phyloP scores from a whole-genome alignment of 1,140 invertebrate genomes.

The Vanessa tameamea region DNA sequence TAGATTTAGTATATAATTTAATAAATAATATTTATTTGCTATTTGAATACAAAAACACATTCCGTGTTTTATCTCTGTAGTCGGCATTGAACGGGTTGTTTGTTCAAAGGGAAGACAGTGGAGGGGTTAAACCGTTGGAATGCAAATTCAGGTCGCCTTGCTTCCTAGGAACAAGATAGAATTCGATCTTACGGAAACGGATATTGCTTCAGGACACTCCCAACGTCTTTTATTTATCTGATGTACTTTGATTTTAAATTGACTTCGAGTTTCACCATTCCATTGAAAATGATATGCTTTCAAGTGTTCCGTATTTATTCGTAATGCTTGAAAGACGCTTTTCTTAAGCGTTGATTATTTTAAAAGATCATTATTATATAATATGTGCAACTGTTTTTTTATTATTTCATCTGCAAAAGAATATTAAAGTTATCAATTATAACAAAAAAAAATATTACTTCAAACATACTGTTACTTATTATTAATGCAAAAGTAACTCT shows the following conservation, averaged over 20 bases:
- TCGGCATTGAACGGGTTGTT: constrained; percentile 7
- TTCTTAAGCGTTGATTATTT: too few relatives aligned
- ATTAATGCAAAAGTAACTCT: too few relatives aligned
- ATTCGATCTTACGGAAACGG: constrained; percentile 19
- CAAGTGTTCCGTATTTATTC: too few relatives aligned
- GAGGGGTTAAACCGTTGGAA: constrained; percentile 25
- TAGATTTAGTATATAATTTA: background rate
- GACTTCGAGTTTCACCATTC: background rate
- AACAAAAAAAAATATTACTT: too few relatives aligned
- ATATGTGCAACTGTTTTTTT: too few relatives aligned
- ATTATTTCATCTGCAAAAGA: too few relatives aligned
- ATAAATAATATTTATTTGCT: background rate
- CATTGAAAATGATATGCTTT: background rate
- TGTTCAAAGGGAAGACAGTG: constrained; percentile 12
- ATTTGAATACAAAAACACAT: constrained; percentile 6
- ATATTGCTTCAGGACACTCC: constrained; percentile 18
- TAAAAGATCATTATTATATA: too few relatives aligned
- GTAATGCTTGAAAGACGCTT: too few relatives aligned
- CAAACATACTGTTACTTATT: too few relatives aligned
- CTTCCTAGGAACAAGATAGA: constrained; percentile 18
- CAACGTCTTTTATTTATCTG: constrained; percentile 14
- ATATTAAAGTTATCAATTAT: too few relatives aligned
- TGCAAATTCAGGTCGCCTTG: constrained; percentile 28
- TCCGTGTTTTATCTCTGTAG: background rate
- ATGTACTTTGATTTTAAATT: constrained; percentile 5